phyloP scores from a whole-genome alignment of 2,888 invertebrate genomes.

The Emmelina monodactyla region DNA sequence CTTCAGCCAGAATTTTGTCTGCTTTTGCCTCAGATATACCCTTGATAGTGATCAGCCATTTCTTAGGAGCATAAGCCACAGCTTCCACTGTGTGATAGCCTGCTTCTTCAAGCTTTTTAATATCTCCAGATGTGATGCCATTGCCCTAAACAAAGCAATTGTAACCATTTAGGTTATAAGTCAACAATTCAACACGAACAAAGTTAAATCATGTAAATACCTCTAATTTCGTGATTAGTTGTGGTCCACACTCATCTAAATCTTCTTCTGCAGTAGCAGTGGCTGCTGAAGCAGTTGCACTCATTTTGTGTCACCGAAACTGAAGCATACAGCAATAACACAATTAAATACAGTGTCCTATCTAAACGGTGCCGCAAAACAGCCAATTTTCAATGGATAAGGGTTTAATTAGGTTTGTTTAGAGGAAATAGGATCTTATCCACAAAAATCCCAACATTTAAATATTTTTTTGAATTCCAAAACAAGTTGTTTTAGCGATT shows the following conservation, averaged over 20 bases:
- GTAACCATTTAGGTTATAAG: conserved; percentile 2
- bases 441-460: too few relatives aligned
- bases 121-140: conserved; percentile 89
- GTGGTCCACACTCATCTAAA: conserved; percentile 75
- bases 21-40: conserved; percentile 98
- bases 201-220: conserved; percentile 37
- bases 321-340: too few relatives aligned
- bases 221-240: conserved; percentile 75
- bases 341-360: too few relatives aligned
- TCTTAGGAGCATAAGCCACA: conserved; percentile 94
- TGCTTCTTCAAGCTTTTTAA: conserved; percentile 92
- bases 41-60: conserved; percentile 85
- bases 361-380: too few relatives aligned
- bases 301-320: conserved; percentile 27
- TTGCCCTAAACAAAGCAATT: conserved; percentile 70
- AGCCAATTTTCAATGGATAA: too few relatives aligned
- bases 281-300: conserved; percentile 57
- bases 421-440: too few relatives aligned
- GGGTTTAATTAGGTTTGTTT: too few relatives aligned
- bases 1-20: conserved; percentile 90
- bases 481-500: too few relatives aligned
- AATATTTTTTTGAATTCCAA: too few relatives aligned
- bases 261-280: conserved; percentile 62
- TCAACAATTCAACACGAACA: neutral
- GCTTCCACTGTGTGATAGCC: conserved; percentile 96